Evolutionary conservation across 2,797 vertebrate genomes (phyloP).

Genomic region (Phylloscopus collybita): DNA sequence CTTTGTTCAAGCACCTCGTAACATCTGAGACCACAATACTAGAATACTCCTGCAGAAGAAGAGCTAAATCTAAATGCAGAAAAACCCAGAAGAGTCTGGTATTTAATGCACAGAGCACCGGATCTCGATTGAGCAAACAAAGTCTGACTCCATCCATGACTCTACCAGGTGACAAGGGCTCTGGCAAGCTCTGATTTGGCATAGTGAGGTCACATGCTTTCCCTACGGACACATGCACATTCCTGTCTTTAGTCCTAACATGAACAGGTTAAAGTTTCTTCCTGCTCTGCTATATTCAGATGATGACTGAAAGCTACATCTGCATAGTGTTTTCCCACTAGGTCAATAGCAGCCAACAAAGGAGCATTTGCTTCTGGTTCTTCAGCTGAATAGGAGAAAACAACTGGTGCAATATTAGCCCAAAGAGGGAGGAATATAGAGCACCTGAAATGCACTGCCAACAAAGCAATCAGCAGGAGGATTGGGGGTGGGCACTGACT

Average conservation of each 20-base stretch:
- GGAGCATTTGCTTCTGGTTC: not conserved
- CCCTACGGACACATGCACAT: not conserved
- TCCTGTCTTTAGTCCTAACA: not conserved
- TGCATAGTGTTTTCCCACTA: slow-evolving; percentile 9
- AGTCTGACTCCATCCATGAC: not conserved
- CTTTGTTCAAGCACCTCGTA: not conserved
- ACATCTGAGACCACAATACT: not conserved
- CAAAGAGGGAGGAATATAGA: not conserved
- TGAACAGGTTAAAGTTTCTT: not conserved
- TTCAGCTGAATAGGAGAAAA: slow-evolving; percentile 48
- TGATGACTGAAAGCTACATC: not conserved
- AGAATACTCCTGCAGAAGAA: not conserved
- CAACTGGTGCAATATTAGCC: not conserved
- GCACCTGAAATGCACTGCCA: slow-evolving; percentile 16
- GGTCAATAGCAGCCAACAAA: not conserved
- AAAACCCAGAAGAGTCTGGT: not conserved
- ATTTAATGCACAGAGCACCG: not conserved
- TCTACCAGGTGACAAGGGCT: not conserved
- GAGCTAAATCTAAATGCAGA: not conserved
- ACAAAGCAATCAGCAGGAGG: not conserved
- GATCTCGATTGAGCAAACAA: not conserved
- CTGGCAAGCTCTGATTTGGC: not conserved
- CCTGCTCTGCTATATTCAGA: not conserved
- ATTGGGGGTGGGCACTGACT: not conserved
- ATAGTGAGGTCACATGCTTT: not conserved